Conservation (phyloP, 2,888 invertebrate genomes). For the Atrina japonica region DNA sequence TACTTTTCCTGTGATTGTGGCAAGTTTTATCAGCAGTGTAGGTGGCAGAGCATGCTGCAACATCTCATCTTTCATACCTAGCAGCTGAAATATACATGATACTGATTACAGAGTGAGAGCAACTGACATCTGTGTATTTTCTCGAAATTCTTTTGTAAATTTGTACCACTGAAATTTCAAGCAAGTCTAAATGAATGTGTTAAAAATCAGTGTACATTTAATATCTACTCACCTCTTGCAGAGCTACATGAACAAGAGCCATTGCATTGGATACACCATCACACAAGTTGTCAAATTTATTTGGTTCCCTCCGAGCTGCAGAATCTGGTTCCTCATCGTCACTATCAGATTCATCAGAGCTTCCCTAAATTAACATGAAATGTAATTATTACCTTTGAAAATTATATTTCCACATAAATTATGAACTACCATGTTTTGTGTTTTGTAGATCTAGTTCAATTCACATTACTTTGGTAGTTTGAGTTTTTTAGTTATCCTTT, state of each 20-base stretch:
- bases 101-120: not conserved
- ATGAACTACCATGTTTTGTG: too few species aligned
- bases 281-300: slow-evolving; percentile 79
- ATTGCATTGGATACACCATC: slow-evolving; percentile 77
- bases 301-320: slow-evolving; percentile 67
- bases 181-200: too few species aligned
- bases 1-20: slow-evolving; percentile 74
- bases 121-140: too few species aligned
- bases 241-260: slow-evolving; percentile 75
- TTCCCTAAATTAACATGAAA: slow-evolving; percentile 23
- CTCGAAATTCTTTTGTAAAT: too few species aligned
- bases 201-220: too few species aligned
- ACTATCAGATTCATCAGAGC: slow-evolving; percentile 45
- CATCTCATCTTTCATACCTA: slow-evolving; percentile 79
- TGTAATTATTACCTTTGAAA: not conserved
- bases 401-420: not conserved
- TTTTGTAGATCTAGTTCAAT: too few species aligned
- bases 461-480: too few species aligned
- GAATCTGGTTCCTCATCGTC: slow-evolving; percentile 66
- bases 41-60: slow-evolving; percentile 77
- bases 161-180: too few species aligned
- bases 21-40: slow-evolving; percentile 74
- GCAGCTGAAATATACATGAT: slow-evolving; percentile 58
- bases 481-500: too few species aligned
- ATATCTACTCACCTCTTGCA: slow-evolving; percentile 75